phyloP scores from a whole-genome alignment of 2,113 vertebrate species.

The Ia io region DNA sequence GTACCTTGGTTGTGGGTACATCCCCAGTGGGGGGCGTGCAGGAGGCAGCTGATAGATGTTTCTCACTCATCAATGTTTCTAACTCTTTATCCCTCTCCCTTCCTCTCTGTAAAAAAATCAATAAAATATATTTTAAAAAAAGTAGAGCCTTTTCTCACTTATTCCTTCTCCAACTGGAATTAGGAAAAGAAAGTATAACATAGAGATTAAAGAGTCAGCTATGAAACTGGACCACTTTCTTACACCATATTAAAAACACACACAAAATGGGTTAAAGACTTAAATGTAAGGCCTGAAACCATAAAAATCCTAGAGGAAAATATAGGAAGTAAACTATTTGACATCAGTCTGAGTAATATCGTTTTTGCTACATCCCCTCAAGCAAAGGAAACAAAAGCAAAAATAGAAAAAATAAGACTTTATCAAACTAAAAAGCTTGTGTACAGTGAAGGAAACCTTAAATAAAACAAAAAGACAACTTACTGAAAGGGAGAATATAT shows the following conservation, averaged over 20 bases:
- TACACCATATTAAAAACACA: background rate
- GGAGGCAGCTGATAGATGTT: too few species aligned
- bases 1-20: too few species aligned
- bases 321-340: background rate
- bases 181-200: background rate
- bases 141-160: background rate
- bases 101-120: too few species aligned
- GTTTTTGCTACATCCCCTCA: background rate
- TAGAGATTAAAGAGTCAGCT: background rate
- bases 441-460: background rate
- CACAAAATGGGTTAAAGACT: background rate
- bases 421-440: background rate
- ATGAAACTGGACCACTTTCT: background rate
- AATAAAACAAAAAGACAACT: background rate
- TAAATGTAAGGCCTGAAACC: background rate
- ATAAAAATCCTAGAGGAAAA: background rate
- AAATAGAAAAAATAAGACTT: background rate
- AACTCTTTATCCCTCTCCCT: too few species aligned
- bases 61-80: too few species aligned
- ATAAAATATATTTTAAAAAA: background rate
- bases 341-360: background rate
- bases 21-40: too few species aligned
- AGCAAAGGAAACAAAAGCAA: background rate
- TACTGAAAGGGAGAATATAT: background rate
- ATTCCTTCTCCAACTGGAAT: background rate